phyloP scores from a whole-genome alignment of 1,140 invertebrate species.

The Centruroides vittatus region DNA sequence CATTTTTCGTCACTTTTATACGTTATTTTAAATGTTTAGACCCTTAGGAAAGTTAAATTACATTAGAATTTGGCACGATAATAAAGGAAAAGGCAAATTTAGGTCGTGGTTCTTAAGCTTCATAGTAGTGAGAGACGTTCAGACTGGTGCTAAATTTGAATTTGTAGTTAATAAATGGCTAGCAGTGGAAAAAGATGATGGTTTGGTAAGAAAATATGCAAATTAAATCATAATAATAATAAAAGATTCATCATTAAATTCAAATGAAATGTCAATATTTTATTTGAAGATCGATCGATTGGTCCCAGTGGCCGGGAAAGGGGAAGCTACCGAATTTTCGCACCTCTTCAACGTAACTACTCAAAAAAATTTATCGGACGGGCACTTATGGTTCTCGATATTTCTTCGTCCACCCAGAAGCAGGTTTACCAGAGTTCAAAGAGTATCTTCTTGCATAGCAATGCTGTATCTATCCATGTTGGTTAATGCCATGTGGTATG shows the following conservation, averaged over 20 bases:
- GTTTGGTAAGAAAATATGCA: constrained; percentile 26
- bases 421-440: constrained; percentile 34
- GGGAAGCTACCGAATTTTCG: constrained; percentile 28
- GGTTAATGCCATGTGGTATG: constrained; percentile 39
- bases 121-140: constrained; percentile 37
- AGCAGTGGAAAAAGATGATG: constrained; percentile 41
- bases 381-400: constrained; percentile 40
- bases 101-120: constrained; percentile 39
- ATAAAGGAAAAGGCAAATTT: constrained; percentile 34
- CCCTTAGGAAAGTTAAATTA: constrained; percentile 35
- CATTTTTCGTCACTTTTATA: too few relatives aligned
- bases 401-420: constrained; percentile 34
- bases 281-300: constrained; percentile 34
- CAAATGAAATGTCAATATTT: too few relatives aligned
- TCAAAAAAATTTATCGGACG: constrained; percentile 35
- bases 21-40: neutral
- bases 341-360: constrained; percentile 35
- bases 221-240: too few relatives aligned
- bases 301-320: constrained; percentile 35
- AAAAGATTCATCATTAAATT: too few relatives aligned
- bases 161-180: constrained; percentile 40
- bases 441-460: constrained; percentile 36
- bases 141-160: constrained; percentile 36
- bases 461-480: constrained; percentile 37
- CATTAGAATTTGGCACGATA: constrained; percentile 41